A percentile compares a stretch with the other conserved stretches of the same genome.
Evolutionary conservation across 2,113 vertebrate species (phyloP).

Genomic region (Callocephalon fimbriatum): DNA sequence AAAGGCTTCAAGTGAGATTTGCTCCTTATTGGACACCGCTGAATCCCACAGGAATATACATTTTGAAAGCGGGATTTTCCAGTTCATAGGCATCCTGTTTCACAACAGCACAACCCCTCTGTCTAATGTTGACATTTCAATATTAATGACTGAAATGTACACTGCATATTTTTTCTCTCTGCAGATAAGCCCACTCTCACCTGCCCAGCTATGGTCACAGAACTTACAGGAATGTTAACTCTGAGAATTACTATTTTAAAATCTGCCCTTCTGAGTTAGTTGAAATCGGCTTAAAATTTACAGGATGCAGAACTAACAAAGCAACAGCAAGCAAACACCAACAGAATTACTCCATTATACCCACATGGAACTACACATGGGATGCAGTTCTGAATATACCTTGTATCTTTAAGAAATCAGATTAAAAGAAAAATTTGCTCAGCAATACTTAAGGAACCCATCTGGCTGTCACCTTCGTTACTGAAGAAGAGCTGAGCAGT

Average conservation of each 20-base stretch:
- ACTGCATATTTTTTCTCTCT: background rate
- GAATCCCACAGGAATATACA: background rate
- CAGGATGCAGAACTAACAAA: background rate
- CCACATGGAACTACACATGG: background rate
- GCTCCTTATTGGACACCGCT: background rate
- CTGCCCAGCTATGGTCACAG: background rate
- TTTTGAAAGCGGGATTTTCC: background rate
- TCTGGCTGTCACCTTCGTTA: background rate
- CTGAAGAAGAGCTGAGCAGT: background rate
- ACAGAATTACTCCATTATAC: background rate
- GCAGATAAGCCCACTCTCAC: background rate
- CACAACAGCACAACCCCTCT: background rate
- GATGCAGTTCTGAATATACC: background rate
- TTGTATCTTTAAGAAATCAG: background rate
- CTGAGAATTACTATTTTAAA: background rate
- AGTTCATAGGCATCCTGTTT: background rate
- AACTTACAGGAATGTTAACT: background rate
- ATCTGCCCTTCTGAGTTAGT: background rate
- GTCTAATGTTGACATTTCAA: background rate
- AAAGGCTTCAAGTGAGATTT: background rate
- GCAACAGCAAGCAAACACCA: background rate
- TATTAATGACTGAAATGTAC: background rate
- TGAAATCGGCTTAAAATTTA: background rate
- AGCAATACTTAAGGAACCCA: background rate
- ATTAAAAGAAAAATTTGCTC: background rate